Evolutionary conservation across 1,140 invertebrate genomes (phyloP).

Genomic region (Myzus persicae): DNA sequence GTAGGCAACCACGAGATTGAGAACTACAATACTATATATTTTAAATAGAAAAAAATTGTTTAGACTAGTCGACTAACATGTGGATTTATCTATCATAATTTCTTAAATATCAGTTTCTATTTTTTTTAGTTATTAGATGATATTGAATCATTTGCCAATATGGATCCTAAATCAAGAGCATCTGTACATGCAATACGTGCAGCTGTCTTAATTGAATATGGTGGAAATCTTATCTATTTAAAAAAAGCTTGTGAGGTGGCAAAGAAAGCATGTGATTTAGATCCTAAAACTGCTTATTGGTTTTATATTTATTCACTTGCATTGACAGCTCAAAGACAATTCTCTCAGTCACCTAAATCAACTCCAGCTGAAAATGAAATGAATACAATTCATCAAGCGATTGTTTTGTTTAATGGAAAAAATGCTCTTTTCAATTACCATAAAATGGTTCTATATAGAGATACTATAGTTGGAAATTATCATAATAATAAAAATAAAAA

Average conservation of each 20-base stretch:
- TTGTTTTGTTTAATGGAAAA: not conserved
- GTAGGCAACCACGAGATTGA: not conserved
- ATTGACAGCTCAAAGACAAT: constrained; percentile 22
- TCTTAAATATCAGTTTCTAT: not conserved
- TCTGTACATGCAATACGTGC: not conserved
- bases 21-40: not conserved
- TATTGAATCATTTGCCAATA: not conserved
- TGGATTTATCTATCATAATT: not conserved
- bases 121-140: constrained; percentile 25
- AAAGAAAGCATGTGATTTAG: constrained; percentile 43
- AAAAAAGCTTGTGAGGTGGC: constrained; percentile 29
- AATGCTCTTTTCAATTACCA: constrained; percentile 14
- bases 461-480: not conserved
- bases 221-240: not conserved
- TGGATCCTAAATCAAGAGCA: constrained; percentile 19
- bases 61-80: not conserved
- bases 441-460: constrained; percentile 1
- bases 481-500: constrained; percentile 28
- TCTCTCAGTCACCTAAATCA: not conserved
- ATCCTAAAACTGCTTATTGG: constrained; percentile 32
- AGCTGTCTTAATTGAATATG: constrained; percentile 25
- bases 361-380: constrained; percentile 13
- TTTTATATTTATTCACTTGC: constrained; percentile 39
- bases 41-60: not conserved
- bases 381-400: constrained; percentile 37